These are phyloP conservation scores for Platycnemis pennipes DNA, from an alignment of 2,888 invertebrate genomes.

Conservation along the genomic window DNA sequence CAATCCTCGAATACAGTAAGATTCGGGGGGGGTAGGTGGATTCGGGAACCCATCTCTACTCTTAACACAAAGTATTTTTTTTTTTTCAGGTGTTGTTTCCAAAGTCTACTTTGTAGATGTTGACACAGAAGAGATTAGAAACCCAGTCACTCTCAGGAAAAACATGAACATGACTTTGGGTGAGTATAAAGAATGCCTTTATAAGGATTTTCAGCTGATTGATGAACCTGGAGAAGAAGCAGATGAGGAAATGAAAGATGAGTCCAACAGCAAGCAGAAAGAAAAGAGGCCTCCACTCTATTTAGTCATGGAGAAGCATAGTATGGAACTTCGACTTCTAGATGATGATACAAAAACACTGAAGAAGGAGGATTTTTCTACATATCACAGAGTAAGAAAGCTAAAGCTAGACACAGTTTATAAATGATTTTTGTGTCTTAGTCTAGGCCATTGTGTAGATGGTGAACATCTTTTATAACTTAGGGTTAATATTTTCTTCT, in stretches of 20 bases:
- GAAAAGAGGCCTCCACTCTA: constrained; percentile 76
- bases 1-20: no score
- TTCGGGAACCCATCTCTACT: no score
- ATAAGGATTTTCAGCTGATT: constrained; percentile 63
- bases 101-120: constrained; percentile 85
- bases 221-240: not conserved
- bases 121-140: constrained; percentile 82
- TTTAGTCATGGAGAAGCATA: constrained; percentile 79
- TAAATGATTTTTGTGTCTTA: no score
- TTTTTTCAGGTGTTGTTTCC: constrained; percentile 79
- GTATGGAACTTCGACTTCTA: constrained; percentile 76
- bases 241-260: constrained; percentile 35
- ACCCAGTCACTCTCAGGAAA: constrained; percentile 83
- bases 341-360: constrained; percentile 78
- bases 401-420: no score
- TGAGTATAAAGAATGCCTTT: constrained; percentile 79
- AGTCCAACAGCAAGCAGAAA: not conserved
- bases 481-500: no score
- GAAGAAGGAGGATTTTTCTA: constrained; percentile 77
- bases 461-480: no score
- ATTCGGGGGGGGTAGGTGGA: no score
- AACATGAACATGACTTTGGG: constrained; percentile 81
- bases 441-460: no score
- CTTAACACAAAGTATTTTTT: not conserved
- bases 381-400: constrained; percentile 76